Base-by-base conservation (phyloP, 2,113 vertebrate genomes). In the Oenanthe melanoleuca region DNA sequence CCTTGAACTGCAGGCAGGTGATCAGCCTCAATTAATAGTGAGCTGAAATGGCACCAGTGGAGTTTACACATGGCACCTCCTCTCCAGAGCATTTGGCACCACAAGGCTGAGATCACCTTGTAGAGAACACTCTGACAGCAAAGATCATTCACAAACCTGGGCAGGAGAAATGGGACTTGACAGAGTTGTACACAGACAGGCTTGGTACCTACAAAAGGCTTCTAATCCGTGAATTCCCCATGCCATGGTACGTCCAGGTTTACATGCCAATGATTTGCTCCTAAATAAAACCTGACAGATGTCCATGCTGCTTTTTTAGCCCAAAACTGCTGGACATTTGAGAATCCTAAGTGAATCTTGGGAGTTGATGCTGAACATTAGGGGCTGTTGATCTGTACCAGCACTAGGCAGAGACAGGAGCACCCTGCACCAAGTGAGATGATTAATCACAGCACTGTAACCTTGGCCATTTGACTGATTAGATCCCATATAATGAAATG, bases 71-170 rank as follows among this genome's bases (percentile, higher is more conserved):
- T 3, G 26, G 10, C 33, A 73, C 14, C 14, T 13, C n/a, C 7
- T 19, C 38, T 24, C 4, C 42, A 73, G 29, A 47, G 9, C 0
- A 0, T 52, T 86, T 79, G 28, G 37, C 53, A 57, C 12, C 22
- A 50, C 13, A 66, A 67, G 29, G 47, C 8, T 66, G 55, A 59
- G 19, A 42, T 44, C 75, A 52, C 9, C 26, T 63, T 64, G 38
- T 13, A 79, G 55, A 70, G 12, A 5, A 31, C 10, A 18, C 9
- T 44, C 26, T 50, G 49, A 65, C 29, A 55, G 38, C 17, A 9
- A 64, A 93, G 24, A 50, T 3, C 11, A n/a, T 59, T 56, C 33
- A 66, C 19, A 87, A 26, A 57, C 5, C 1, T 26, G 5, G 2
- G 55, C 42, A 69, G 24, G 17, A 73, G 53, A 67, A 83, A 38